Evolutionary conservation across 2,888 invertebrate species (phyloP).

Genomic region (Melieria omissa): DNA sequence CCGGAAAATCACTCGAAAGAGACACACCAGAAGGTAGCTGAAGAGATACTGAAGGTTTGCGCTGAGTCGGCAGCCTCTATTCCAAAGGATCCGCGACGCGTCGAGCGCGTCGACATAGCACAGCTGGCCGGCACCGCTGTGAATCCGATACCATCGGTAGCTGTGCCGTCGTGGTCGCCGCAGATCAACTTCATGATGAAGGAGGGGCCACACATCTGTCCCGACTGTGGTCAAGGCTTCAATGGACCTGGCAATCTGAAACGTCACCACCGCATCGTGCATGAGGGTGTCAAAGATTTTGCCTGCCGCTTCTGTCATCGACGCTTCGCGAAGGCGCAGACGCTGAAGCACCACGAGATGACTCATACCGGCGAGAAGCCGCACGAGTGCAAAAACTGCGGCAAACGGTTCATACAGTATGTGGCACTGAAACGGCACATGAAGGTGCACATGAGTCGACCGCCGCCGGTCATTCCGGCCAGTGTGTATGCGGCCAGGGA

Average conservation of each 20-base stretch:
- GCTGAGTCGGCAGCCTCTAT: slow-evolving; percentile 58
- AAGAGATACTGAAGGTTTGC: slow-evolving; percentile 58
- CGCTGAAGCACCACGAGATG: slow-evolving; percentile 65
- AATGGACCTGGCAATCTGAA: slow-evolving; percentile 62
- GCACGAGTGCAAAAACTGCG: slow-evolving; percentile 60
- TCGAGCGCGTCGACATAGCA: slow-evolving; percentile 60
- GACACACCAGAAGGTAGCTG: slow-evolving; percentile 55
- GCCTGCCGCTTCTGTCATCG: slow-evolving; percentile 62
- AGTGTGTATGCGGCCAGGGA: slow-evolving; percentile 55
- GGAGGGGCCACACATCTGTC: slow-evolving; percentile 62
- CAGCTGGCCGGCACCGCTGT: slow-evolving; percentile 60
- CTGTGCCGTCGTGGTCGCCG: slow-evolving; percentile 62
- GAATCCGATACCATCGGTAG: slow-evolving; percentile 60
- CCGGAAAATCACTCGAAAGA: slow-evolving; percentile 45
- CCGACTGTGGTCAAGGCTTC: slow-evolving; percentile 61
- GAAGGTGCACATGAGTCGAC: slow-evolving; percentile 59
- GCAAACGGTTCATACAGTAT: slow-evolving; percentile 62
- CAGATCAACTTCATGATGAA: slow-evolving; percentile 65
- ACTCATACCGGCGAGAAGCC: slow-evolving; percentile 65
- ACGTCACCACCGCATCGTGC: slow-evolving; percentile 62
- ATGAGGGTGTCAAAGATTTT: slow-evolving; percentile 63
- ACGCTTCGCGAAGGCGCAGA: slow-evolving; percentile 64
- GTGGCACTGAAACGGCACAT: slow-evolving; percentile 62
- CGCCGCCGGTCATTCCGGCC: slow-evolving; percentile 49
- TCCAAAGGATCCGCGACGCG: slow-evolving; percentile 60